Conservation (phyloP, 1,140 invertebrate genomes). For the Hycleus cichorii region DNA sequence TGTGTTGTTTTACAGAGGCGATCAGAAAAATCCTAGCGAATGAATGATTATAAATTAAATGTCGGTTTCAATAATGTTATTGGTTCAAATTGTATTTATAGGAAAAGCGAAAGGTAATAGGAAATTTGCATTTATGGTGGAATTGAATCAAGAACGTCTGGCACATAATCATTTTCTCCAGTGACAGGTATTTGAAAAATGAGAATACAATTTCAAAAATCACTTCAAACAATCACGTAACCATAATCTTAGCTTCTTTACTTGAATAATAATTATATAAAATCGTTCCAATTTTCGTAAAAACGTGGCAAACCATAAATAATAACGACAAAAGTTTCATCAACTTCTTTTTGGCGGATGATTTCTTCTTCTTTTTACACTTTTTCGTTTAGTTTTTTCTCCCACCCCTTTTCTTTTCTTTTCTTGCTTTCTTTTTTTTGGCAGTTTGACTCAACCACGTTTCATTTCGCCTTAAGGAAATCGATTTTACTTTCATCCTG, state of each 20-base stretch:
- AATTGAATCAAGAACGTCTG: neutral
- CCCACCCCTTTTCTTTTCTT: neutral
- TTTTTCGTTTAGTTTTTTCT: too few species aligned
- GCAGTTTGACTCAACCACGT: constrained; percentile 13
- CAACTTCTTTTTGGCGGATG: neutral
- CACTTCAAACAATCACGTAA: constrained; percentile 10
- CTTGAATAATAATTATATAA: constrained; percentile 15
- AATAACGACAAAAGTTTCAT: constrained; percentile 15
- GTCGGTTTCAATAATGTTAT: constrained; percentile 1
- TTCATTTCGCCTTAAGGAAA: constrained; percentile 22
- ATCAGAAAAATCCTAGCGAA: too few species aligned
- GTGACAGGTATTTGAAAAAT: constrained; percentile 13
- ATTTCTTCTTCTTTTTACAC: too few species aligned
- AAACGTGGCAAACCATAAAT: constrained; percentile 15
- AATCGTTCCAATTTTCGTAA: neutral
- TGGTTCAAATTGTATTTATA: constrained; percentile 1
- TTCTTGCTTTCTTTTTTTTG: neutral
- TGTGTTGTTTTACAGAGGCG: too few species aligned
- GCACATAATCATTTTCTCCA: constrained; percentile 7
- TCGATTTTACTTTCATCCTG: constrained; percentile 26
- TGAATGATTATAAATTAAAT: neutral
- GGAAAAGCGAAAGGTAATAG: constrained; percentile 5
- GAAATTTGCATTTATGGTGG: constrained; percentile 10
- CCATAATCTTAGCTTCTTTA: constrained; percentile 10
- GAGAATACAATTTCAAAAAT: constrained; percentile 14